Percentiles rank a stretch among this genome's conserved stretches.
Conservation (phyloP, 2,113 vertebrate species). For the Lagopus muta region DNA sequence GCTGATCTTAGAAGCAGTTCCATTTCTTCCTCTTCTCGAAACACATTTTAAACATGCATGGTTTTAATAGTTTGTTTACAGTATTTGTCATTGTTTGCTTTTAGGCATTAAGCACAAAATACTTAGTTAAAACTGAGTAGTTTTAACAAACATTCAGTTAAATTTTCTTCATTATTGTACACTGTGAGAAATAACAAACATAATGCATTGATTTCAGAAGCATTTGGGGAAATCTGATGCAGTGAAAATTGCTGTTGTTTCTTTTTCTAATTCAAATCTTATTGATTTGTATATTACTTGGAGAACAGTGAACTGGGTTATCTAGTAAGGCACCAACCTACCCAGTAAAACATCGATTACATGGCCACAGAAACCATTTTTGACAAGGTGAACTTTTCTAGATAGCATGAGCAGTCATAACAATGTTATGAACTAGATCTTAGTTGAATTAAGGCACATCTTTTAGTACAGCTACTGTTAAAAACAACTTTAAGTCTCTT, state of each 20-base stretch:
- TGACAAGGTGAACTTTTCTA: background rate
- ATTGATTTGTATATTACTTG: background rate
- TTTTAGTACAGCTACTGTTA: background rate
- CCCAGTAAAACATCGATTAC: background rate
- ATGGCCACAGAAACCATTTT: background rate
- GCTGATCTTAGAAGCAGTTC: background rate
- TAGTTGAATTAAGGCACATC: background rate
- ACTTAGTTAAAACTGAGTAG: too few species aligned
- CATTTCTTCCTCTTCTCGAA: background rate
- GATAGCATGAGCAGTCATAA: background rate
- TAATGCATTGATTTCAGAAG: background rate
- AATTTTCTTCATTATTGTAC: background rate
- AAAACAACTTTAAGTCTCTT: background rate
- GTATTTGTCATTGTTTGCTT: slow-evolving; percentile 22
- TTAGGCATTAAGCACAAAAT: background rate
- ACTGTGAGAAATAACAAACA: background rate
- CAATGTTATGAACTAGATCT: background rate
- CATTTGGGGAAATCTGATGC: background rate
- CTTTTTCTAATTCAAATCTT: background rate
- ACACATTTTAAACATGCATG: background rate
- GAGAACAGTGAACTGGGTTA: background rate
- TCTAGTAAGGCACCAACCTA: background rate
- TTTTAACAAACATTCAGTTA: background rate
- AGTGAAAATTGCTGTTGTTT: background rate
- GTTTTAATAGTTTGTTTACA: slow-evolving; percentile 23